Percentiles rank a stretch among this genome's conserved stretches.
Conservation (phyloP, 2,113 vertebrate genomes). For the Ctenomys sociabilis region DNA sequence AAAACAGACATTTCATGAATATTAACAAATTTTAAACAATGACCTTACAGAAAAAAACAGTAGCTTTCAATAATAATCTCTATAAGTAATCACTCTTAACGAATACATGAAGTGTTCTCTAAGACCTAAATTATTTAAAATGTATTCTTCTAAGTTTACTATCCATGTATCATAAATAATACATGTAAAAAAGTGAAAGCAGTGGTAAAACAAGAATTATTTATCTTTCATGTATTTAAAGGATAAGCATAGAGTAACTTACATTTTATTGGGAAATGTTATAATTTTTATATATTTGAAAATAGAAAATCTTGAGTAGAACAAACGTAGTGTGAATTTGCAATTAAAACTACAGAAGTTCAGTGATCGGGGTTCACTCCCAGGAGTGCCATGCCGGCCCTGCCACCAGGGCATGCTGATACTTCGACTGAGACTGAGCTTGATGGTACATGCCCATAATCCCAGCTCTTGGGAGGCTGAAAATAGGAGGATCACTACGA, state of each 20-base stretch:
- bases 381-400: too few relatives aligned
- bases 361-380: too few relatives aligned
- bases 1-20: background rate
- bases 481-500: too few relatives aligned
- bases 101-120: conserved; percentile 86
- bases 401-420: too few relatives aligned
- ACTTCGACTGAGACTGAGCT: too few relatives aligned
- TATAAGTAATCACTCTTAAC: conserved; percentile 77
- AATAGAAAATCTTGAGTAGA: background rate
- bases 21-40: background rate
- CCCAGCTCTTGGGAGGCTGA: too few relatives aligned
- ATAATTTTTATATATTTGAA: background rate
- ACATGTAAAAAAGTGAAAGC: conserved; percentile 78
- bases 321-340: background rate
- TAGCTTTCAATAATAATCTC: background rate
- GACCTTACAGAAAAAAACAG: background rate
- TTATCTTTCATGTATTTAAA: background rate
- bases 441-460: too few relatives aligned
- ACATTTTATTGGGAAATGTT: background rate
- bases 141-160: conserved; percentile 89
- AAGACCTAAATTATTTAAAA: conserved; percentile 88
- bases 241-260: background rate
- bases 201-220: background rate
- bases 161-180: conserved; percentile 86
- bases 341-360: background rate